phyloP scores from a whole-genome alignment of 2,888 invertebrate species.

The Leucania comma region DNA sequence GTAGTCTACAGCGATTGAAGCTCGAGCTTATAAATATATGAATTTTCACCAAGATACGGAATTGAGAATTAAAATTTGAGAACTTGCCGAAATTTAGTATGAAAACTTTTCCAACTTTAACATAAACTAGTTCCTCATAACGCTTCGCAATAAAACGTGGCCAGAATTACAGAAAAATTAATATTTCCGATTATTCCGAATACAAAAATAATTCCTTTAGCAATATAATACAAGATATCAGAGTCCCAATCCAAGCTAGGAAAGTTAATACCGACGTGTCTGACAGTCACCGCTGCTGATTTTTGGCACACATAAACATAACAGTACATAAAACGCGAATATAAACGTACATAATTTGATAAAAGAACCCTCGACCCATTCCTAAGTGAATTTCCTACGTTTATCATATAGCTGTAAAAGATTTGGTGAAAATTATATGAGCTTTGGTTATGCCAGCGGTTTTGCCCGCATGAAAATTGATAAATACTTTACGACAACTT shows the following conservation, averaged over 20 bases:
- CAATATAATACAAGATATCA: background rate
- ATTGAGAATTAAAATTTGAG: too few relatives aligned
- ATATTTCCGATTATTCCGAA: background rate
- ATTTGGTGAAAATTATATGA: background rate
- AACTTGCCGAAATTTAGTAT: too few relatives aligned
- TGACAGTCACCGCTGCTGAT: constrained; percentile 16
- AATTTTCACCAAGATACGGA: too few relatives aligned
- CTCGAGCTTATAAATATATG: background rate
- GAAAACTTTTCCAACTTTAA: too few relatives aligned
- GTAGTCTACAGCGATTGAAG: background rate
- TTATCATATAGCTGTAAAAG: background rate
- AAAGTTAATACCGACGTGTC: constrained; percentile 30
- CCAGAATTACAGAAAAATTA: background rate
- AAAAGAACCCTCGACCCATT: constrained; percentile 1
- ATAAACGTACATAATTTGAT: constrained; percentile 7
- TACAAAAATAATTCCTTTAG: background rate
- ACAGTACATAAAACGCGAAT: constrained; percentile 14
- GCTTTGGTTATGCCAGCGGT: background rate
- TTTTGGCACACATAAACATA: constrained; percentile 8
- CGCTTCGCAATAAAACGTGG: background rate
- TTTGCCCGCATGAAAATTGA: too few relatives aligned
- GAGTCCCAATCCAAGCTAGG: background rate
- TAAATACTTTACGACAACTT: too few relatives aligned
- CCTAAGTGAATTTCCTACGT: background rate
- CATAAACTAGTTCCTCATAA: background rate